These are phyloP conservation scores for Drosophila quadrilineata DNA, from an alignment of 1,140 invertebrate genomes.

Conservation along the genomic window DNA sequence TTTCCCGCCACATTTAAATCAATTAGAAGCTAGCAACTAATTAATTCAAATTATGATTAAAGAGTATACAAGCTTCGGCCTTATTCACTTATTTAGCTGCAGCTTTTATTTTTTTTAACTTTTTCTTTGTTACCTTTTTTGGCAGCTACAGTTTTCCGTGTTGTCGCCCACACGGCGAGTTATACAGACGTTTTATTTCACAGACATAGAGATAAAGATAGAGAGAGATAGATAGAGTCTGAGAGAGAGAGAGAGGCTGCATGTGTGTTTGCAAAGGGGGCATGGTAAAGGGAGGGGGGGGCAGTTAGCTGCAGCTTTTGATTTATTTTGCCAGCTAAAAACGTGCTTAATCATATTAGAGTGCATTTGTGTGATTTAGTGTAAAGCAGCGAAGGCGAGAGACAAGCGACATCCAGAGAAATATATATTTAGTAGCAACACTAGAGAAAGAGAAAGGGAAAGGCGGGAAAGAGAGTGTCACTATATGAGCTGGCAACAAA, in stretches of 20 bases:
- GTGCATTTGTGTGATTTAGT: constrained; percentile 76
- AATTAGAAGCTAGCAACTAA: no score
- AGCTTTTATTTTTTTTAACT: no score
- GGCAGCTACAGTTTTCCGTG: constrained; percentile 41
- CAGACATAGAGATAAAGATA: no score
- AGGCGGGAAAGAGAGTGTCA: not conserved
- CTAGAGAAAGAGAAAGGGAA: not conserved
- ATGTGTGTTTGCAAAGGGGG: constrained; percentile 9
- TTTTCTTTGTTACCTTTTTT: constrained; percentile 15
- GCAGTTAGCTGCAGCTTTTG: constrained; percentile 50
- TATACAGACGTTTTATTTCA: constrained; percentile 50
- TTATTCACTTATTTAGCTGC: constrained; percentile 20
- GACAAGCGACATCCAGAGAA: constrained; percentile 1
- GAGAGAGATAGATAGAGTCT: not conserved
- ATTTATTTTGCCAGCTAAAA: constrained; percentile 77
- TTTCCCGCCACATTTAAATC: no score
- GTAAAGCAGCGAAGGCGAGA: constrained; percentile 31
- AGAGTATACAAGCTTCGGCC: not conserved
- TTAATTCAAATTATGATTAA: not conserved
- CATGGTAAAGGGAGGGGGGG: not conserved
- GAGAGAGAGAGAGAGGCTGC: constrained; percentile 1
- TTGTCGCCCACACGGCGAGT: constrained; percentile 42
- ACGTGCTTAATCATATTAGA: constrained; percentile 78
- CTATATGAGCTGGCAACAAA: not conserved
- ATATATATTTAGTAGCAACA: not conserved